These are phyloP conservation scores for Geotrypetes seraphini DNA, from an alignment of 2,797 vertebrate genomes.

Conservation along the genomic window DNA sequence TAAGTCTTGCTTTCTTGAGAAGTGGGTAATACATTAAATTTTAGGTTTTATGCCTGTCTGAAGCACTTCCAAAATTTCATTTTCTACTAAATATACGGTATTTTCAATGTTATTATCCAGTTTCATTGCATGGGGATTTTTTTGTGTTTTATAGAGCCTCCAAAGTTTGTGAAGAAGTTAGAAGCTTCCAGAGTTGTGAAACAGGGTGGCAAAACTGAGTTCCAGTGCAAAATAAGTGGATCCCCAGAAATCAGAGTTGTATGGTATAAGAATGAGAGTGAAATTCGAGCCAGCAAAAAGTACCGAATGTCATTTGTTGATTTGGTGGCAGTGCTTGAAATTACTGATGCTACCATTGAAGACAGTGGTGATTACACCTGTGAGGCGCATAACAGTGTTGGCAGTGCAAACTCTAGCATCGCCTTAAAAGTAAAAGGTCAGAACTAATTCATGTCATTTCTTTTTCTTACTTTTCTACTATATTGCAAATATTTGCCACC, in stretches of 20 bases:
- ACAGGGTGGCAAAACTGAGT: slow-evolving; percentile 68
- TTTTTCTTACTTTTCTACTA: no score
- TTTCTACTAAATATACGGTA: no score
- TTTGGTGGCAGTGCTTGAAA: slow-evolving; percentile 65
- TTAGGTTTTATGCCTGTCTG: no score
- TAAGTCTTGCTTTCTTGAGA: no score
- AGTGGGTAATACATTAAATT: no score
- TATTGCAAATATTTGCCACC: no score
- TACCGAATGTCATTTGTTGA: slow-evolving; percentile 69
- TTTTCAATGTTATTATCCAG: no score
- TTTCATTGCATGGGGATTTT: not conserved
- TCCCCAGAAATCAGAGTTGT: slow-evolving; percentile 72
- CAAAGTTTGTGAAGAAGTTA: slow-evolving; percentile 89
- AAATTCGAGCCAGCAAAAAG: slow-evolving; percentile 64
- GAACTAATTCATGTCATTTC: slow-evolving; percentile 21
- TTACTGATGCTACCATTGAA: slow-evolving; percentile 57
- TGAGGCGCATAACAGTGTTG: slow-evolving; percentile 88
- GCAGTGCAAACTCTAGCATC: slow-evolving; percentile 84
- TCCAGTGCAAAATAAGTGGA: slow-evolving; percentile 88
- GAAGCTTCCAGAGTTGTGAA: slow-evolving; percentile 80
- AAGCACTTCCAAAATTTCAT: no score
- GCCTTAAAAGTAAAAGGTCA: slow-evolving; percentile 88
- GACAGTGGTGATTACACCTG: slow-evolving; percentile 92
- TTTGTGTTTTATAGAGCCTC: slow-evolving; percentile 75
- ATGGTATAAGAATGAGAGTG: slow-evolving; percentile 91